Evolutionary conservation across 2,113 vertebrate species (phyloP).

Genomic region (Tylochromis polylepis): DNA sequence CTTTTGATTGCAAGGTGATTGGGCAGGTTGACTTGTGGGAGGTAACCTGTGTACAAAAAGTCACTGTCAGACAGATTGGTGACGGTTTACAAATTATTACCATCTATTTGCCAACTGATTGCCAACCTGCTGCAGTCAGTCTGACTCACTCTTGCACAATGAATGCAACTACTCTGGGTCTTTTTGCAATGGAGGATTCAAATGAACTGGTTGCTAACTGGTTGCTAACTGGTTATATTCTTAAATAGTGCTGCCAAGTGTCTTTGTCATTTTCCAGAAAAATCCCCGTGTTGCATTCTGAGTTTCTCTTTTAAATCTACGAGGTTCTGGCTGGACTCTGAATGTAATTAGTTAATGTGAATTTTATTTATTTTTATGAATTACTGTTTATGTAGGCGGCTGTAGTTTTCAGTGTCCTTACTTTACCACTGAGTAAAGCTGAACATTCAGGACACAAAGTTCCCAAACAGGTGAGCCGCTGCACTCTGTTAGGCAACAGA

Average conservation of each 20-base stretch:
- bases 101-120: too few species aligned
- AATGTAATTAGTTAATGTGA: too few species aligned
- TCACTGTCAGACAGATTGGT: neutral
- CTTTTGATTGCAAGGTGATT: neutral
- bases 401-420: neutral
- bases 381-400: too few species aligned
- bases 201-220: neutral
- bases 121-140: neutral
- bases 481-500: neutral
- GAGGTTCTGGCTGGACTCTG: neutral
- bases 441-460: neutral
- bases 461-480: neutral
- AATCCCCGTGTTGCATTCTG: neutral
- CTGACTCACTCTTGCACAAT: neutral
- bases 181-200: neutral
- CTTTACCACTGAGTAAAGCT: neutral
- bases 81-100: neutral
- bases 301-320: neutral
- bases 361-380: too few species aligned
- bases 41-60: neutral
- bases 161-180: neutral
- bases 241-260: too few species aligned
- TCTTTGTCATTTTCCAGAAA: neutral
- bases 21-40: accelerated
- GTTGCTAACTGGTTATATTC: too few species aligned